Percentiles rank a stretch among this genome's conserved stretches.
Evolutionary conservation across 2,888 invertebrate species (phyloP).

Genomic region (Papilio elwesi): DNA sequence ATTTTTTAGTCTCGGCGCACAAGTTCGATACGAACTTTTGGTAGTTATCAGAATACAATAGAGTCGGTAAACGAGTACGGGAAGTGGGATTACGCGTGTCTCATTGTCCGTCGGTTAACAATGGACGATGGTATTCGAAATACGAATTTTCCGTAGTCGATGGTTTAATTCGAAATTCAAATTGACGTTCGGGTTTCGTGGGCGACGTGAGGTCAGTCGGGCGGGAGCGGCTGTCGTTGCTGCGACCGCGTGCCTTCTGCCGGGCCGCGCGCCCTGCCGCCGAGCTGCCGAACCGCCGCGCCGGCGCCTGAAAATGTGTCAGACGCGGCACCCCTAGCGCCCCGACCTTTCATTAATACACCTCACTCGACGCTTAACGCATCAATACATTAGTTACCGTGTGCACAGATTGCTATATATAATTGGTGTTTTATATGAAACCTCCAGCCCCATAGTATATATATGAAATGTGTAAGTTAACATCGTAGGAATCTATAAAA

Average conservation of each 20-base stretch:
- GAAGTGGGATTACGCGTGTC: constrained; percentile 67
- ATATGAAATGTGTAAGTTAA: background rate
- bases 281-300: constrained; percentile 68
- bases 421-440: constrained; percentile 52
- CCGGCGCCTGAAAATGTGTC: constrained; percentile 83
- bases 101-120: constrained; percentile 68
- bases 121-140: constrained; percentile 52
- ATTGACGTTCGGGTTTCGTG: constrained; percentile 51
- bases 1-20: constrained; percentile 27
- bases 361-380: constrained; percentile 66
- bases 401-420: constrained; percentile 55
- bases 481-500: background rate
- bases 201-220: constrained; percentile 49
- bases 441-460: background rate
- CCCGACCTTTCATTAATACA: constrained; percentile 71
- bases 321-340: constrained; percentile 70
- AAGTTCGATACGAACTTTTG: constrained; percentile 51
- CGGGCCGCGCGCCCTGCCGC: constrained; percentile 56
- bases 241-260: constrained; percentile 80
- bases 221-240: constrained; percentile 68
- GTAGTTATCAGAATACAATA: constrained; percentile 62
- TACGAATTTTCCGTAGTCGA: constrained; percentile 50
- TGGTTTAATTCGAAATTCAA: constrained; percentile 51
- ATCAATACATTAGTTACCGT: constrained; percentile 71
- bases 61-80: constrained; percentile 59